Percentiles rank a stretch among this genome's conserved stretches.
phyloP scores from a whole-genome alignment of 1,140 invertebrate species.

The Rhysida immarginata region DNA sequence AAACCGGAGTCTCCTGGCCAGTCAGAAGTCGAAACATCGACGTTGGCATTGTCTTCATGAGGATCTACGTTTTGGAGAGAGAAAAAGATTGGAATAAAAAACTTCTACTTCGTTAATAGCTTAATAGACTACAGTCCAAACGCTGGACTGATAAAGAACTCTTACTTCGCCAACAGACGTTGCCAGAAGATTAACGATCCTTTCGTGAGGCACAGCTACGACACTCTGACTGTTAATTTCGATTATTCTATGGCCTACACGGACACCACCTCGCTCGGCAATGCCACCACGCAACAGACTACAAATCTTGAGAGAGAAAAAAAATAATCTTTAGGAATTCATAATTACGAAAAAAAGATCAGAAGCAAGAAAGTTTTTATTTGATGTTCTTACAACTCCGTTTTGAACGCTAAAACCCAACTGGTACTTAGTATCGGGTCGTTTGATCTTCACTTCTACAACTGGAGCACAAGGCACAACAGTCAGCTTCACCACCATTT shows the following conservation, averaged over 20 bases:
- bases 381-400: constrained; percentile 76
- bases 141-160: too few relatives aligned
- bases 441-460: constrained; percentile 98
- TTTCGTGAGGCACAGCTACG: constrained; percentile 96
- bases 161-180: constrained; percentile 95
- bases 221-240: constrained; percentile 99
- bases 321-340: neutral
- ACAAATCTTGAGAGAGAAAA: constrained; percentile 58
- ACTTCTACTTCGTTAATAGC: too few relatives aligned
- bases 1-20: constrained; percentile 96
- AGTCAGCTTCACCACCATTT: constrained; percentile 94
- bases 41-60: constrained; percentile 99
- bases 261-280: constrained; percentile 91
- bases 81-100: too few relatives aligned
- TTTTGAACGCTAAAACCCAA: constrained; percentile 99
- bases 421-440: constrained; percentile 98
- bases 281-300: constrained; percentile 93
- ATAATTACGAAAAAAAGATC: neutral
- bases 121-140: too few relatives aligned
- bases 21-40: constrained; percentile 98
- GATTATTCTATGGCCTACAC: constrained; percentile 97
- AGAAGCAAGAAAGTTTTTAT: neutral
- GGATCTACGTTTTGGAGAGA: too few relatives aligned
- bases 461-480: constrained; percentile 98
- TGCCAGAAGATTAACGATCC: constrained; percentile 95